phyloP scores from a whole-genome alignment of 2,797 vertebrate genomes.

The Hydrophis major region DNA sequence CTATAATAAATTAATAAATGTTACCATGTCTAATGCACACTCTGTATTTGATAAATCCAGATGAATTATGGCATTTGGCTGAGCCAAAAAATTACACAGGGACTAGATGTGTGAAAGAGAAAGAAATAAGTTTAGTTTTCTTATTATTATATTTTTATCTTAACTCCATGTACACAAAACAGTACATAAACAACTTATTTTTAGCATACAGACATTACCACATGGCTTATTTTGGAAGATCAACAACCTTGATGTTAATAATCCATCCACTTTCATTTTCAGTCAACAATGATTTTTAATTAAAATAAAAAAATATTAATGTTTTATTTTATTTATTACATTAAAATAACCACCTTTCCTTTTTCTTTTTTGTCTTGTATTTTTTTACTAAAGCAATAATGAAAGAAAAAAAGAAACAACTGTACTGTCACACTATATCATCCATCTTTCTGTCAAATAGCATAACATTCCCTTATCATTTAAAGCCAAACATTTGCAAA shows the following conservation, averaged over 20 bases:
- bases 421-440: not conserved
- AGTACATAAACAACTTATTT: not conserved
- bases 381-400: not conserved
- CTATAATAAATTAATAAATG: slow-evolving; percentile 9
- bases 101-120: slow-evolving; percentile 70
- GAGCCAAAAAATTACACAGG: slow-evolving; percentile 90
- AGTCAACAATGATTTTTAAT: slow-evolving; percentile 16
- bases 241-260: not conserved
- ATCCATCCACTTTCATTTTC: slow-evolving; percentile 12
- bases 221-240: not conserved
- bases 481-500: slow-evolving; percentile 4
- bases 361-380: not conserved
- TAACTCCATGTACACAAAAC: not conserved
- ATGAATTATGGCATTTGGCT: slow-evolving; percentile 86
- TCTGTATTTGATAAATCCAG: slow-evolving; percentile 96
- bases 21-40: slow-evolving; percentile 92
- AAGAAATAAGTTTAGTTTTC: slow-evolving; percentile 17
- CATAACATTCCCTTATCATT: not conserved
- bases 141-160: not conserved
- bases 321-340: not conserved
- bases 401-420: not conserved
- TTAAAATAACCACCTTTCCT: not conserved
- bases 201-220: not conserved
- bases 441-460: slow-evolving; percentile 38
- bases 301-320: slow-evolving; percentile 1